These are phyloP conservation scores for Rissa tridactyla DNA, from an alignment of 2,113 vertebrate species.

Conservation along the genomic window DNA sequence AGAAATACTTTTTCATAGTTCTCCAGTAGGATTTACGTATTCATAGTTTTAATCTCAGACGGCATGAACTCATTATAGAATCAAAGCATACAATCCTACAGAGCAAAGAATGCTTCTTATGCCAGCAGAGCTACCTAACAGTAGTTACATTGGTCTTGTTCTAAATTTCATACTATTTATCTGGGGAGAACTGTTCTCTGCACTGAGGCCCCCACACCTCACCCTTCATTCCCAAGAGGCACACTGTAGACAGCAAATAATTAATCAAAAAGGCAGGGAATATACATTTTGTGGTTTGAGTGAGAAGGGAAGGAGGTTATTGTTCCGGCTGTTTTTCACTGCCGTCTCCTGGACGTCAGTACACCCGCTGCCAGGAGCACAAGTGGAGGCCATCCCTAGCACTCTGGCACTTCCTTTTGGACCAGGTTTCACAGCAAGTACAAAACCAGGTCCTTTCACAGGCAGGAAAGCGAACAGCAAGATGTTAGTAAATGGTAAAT, in stretches of 20 bases:
- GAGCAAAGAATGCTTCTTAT: background rate
- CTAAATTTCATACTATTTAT: background rate
- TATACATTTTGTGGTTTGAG: background rate
- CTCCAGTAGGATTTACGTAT: background rate
- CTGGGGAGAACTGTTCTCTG: background rate
- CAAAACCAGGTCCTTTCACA: background rate
- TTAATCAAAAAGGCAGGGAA: background rate
- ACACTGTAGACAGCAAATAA: background rate
- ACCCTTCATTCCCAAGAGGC: background rate
- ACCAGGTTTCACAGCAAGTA: background rate
- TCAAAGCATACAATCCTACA: background rate
- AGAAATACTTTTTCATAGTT: background rate
- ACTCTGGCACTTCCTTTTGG: rapidly evolving
- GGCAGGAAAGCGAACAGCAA: background rate
- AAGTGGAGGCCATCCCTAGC: background rate
- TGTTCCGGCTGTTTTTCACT: background rate
- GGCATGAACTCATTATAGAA: background rate
- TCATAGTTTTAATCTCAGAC: background rate
- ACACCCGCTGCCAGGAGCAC: background rate
- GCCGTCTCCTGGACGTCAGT: background rate
- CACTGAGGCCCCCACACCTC: background rate
- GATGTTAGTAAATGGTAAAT: background rate
- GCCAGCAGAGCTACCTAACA: background rate
- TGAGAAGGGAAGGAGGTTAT: background rate
- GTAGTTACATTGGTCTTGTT: background rate